Conservation (phyloP, 2,888 invertebrate species). For the Seira musarum region DNA sequence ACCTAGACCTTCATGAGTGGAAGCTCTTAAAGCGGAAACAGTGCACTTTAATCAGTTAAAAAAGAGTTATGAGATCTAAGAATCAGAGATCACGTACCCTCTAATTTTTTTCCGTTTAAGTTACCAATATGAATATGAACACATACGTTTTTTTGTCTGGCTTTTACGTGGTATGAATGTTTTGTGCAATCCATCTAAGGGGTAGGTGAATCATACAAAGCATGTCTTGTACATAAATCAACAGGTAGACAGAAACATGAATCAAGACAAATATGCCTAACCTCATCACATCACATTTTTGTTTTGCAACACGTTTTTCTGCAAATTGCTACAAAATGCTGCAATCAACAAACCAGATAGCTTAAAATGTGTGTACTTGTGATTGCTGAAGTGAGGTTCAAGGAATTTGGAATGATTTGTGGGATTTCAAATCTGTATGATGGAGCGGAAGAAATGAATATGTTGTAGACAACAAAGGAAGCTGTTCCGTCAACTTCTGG, state of each 20-base stretch:
- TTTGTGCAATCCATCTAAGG: background rate
- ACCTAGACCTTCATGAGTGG: slow-evolving; percentile 60
- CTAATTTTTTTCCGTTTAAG: background rate
- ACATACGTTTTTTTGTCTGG: background rate
- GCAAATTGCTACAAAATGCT: background rate
- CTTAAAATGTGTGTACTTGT: background rate
- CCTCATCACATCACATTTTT: too few species aligned
- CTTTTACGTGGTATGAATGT: background rate
- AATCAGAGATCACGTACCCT: background rate
- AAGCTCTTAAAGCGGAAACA: slow-evolving; percentile 52
- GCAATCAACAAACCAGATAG: background rate
- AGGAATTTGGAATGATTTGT: background rate
- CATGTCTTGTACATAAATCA: background rate
- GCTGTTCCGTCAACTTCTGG: too few species aligned
- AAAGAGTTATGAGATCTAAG: slow-evolving; percentile 47
- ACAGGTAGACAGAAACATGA: background rate
- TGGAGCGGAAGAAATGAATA: background rate
- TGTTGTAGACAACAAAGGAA: too few species aligned
- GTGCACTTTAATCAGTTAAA: slow-evolving; percentile 39
- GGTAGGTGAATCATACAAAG: background rate
- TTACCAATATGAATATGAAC: background rate
- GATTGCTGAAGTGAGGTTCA: background rate
- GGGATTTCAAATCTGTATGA: background rate
- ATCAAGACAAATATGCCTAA: background rate
- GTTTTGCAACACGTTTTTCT: background rate